Evolutionary conservation across 2,888 invertebrate genomes (phyloP), one percentile per base, ranked within the genome.

Genomic region (Marasmarcha lunaedactyla): DNA sequence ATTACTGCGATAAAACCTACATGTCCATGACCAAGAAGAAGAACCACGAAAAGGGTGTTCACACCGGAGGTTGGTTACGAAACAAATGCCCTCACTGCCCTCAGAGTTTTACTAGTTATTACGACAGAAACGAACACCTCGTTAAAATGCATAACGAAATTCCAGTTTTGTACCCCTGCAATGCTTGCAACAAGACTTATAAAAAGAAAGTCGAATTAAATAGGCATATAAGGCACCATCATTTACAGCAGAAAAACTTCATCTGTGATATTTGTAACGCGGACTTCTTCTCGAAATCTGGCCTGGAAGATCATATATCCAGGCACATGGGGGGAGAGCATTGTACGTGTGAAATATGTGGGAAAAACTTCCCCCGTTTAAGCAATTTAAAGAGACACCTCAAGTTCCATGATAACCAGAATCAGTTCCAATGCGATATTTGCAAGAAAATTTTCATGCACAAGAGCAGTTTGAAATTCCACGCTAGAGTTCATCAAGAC

Each of bases 1-100:
- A 71, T 12, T 77, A 62, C 35, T 87, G 87, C 48, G 81, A 76
- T 1, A 86, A 86, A 51, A 61, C 71, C 7, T 87, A 85, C 54
- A 84, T 85, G 2, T 81, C 86, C 0, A 49, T 79, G 1, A 77
- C 71, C 0, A 83, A 83, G 49, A 81, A 78, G 42, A 52, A 71
- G 0, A 78, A 83, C 37, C 83, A 83, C 45, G 74, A 78, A 9
- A 79, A 76, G 40, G 83, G 83, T 0, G 83, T 81, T 0, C 83
- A 83, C 41, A 74, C 65, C 0, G 72, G 78, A 1, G 85, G 81
- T 0, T 86, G 69, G 86, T 51, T 67, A 46, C 63, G 68, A 50
- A 85, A 59, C 66, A 86, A 74, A 51, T 86, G 72, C 13, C 77
- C 76, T 0, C 76, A 81, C 9, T 83, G 83, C 41, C 76, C 83